Evolutionary conservation across 2,113 vertebrate species (phyloP).

Genomic region (Verasper variegatus): DNA sequence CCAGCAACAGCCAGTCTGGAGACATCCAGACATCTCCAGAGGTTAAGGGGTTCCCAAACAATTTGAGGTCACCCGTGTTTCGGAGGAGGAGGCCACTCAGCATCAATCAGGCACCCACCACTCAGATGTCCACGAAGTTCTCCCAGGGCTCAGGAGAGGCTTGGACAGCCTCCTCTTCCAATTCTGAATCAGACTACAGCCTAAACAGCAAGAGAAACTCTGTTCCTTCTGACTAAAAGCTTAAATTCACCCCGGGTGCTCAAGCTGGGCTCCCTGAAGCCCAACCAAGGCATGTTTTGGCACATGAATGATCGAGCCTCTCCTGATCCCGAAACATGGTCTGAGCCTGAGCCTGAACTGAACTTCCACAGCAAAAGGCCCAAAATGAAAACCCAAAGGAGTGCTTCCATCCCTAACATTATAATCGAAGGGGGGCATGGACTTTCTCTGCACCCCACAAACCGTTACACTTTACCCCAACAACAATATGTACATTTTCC

Average conservation of each 20-base stretch:
- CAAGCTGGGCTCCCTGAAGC: conserved; percentile 67
- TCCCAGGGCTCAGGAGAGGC: not conserved
- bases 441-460: not conserved
- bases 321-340: conserved; percentile 54
- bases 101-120: conserved; percentile 9
- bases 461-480: not conserved
- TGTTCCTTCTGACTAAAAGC: conserved; percentile 13
- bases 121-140: conserved; percentile 10
- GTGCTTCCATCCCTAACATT: conserved; percentile 65
- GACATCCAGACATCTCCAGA: conserved; percentile 43
- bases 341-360: conserved; percentile 60
- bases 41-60: conserved; percentile 43
- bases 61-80: conserved; percentile 67
- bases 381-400: conserved; percentile 68
- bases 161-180: conserved; percentile 50
- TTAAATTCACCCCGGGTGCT: conserved; percentile 60
- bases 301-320: conserved; percentile 23
- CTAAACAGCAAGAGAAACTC: conserved; percentile 35
- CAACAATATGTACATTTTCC: not conserved
- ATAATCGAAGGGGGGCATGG: not conserved
- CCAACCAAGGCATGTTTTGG: conserved; percentile 61
- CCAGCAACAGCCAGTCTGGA: conserved; percentile 20
- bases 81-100: conserved; percentile 57
- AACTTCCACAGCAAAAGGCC: conserved; percentile 38
- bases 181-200: conserved; percentile 61